Evolutionary conservation across 2,888 invertebrate genomes (phyloP).

Genomic region (Phalera bucephala): DNA sequence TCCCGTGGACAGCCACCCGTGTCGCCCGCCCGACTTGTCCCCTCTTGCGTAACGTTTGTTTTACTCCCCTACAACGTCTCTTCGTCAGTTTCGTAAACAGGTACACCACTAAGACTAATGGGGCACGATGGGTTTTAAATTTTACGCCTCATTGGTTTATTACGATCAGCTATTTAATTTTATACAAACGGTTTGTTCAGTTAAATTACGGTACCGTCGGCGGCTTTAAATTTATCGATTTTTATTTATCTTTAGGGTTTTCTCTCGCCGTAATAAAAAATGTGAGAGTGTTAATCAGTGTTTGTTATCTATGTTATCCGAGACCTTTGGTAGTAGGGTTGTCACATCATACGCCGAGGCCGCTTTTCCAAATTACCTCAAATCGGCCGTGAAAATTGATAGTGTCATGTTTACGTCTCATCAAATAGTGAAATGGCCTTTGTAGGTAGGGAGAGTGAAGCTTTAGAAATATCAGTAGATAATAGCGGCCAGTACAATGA

Average conservation of each 20-base stretch:
- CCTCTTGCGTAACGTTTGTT: constrained; percentile 58
- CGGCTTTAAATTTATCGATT: constrained; percentile 24
- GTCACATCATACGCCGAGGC: constrained; percentile 41
- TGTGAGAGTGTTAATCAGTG: constrained; percentile 24
- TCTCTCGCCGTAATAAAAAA: constrained; percentile 8
- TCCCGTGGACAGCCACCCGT: constrained; percentile 42
- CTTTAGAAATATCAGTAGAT: constrained; percentile 18
- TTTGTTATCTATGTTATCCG: constrained; percentile 27
- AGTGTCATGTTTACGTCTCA: constrained; percentile 37
- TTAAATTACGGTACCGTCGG: constrained; percentile 22
- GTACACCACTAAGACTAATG: constrained; percentile 18
- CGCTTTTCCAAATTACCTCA: constrained; percentile 49
- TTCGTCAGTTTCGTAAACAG: constrained; percentile 13
- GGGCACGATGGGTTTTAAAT: constrained; percentile 14
- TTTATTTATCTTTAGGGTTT: constrained; percentile 16
- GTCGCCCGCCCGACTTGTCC: constrained; percentile 56
- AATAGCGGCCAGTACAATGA: constrained; percentile 13
- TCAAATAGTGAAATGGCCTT: constrained; percentile 16
- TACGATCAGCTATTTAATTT: constrained; percentile 11
- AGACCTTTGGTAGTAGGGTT: constrained; percentile 20
- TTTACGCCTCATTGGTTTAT: constrained; percentile 15
- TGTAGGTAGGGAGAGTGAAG: constrained; percentile 13
- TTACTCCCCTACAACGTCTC: constrained; percentile 30
- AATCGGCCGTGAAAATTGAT: constrained; percentile 60
- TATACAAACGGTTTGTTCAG: constrained; percentile 11